Evolutionary conservation across 2,888 invertebrate genomes (phyloP).

Genomic region (Netelia fuscicornis): DNA sequence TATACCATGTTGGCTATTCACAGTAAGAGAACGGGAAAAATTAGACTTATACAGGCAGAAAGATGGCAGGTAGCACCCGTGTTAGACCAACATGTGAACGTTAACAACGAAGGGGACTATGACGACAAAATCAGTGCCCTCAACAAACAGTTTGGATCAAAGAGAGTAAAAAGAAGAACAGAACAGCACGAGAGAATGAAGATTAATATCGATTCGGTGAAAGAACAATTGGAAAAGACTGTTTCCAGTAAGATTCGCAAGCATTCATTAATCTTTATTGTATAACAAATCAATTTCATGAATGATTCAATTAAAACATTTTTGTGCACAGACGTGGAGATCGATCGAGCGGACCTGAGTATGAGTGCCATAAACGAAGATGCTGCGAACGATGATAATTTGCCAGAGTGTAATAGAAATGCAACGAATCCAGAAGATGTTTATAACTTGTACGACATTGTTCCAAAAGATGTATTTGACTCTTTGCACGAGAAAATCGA

Average conservation of each 20-base stretch:
- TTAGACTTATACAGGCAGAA: constrained; percentile 80
- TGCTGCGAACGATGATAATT: constrained; percentile 52
- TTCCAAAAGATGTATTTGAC: constrained; percentile 78
- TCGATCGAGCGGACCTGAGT: constrained; percentile 71
- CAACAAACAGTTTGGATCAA: constrained; percentile 89
- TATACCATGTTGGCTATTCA: constrained; percentile 81
- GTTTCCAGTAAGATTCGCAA: constrained; percentile 83
- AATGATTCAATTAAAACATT: constrained; percentile 18
- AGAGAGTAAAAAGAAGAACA: constrained; percentile 87
- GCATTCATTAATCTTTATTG: neutral
- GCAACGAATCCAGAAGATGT: constrained; percentile 78
- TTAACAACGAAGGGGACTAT: constrained; percentile 61
- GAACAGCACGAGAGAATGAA: constrained; percentile 88
- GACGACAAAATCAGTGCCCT: constrained; percentile 83
- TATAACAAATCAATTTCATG: neutral
- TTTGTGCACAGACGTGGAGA: constrained; percentile 71
- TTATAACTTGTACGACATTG: constrained; percentile 81
- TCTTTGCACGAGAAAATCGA: constrained; percentile 73
- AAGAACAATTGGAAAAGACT: constrained; percentile 87
- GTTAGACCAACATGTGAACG: constrained; percentile 70
- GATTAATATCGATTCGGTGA: constrained; percentile 87
- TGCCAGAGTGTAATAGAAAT: constrained; percentile 80
- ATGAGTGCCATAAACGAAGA: constrained; percentile 67
- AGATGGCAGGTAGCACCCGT: constrained; percentile 81
- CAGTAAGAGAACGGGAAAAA: constrained; percentile 81